Evolutionary conservation across 2,888 invertebrate genomes (phyloP).

Genomic region (Linyphia triangularis): DNA sequence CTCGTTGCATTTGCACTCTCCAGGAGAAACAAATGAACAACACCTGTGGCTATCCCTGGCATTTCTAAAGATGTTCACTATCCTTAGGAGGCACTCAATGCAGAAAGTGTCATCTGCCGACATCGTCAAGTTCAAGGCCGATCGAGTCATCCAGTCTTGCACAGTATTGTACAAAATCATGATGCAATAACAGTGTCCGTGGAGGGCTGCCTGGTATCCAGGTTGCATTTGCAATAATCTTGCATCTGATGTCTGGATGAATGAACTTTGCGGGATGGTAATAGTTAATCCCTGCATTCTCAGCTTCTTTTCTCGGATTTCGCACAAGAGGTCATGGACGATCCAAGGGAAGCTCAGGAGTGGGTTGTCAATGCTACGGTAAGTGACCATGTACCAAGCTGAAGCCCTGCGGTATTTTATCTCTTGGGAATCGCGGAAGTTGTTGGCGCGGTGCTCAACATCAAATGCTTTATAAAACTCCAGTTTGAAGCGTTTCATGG

Average conservation of each 20-base stretch:
- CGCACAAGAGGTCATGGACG: conserved; percentile 52
- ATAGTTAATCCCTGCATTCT: neutral
- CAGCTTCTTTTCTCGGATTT: conserved; percentile 35
- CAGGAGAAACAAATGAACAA: neutral
- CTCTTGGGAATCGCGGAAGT: neutral
- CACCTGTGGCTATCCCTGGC: neutral
- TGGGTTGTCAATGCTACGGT: neutral
- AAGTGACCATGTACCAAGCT: conserved; percentile 73
- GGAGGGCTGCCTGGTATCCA: neutral
- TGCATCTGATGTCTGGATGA: conserved; percentile 13
- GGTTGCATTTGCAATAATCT: neutral
- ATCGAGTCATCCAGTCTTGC: conserved; percentile 44
- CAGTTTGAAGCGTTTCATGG: conserved; percentile 31
- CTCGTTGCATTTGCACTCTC: neutral
- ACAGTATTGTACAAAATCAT: neutral
- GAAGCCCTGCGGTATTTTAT: conserved; percentile 42
- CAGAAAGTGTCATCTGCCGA: conserved; percentile 22
- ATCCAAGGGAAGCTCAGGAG: conserved; percentile 74
- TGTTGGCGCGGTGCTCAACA: neutral
- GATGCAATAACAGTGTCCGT: conserved; percentile 12
- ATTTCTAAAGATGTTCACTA: conserved; percentile 8
- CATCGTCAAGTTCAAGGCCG: conserved; percentile 31
- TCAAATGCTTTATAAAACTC: conserved; percentile 42
- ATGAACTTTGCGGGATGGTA: neutral
- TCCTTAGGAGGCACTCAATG: neutral